Percentiles rank a stretch among this genome's conserved stretches.
phyloP scores from a whole-genome alignment of 2,797 vertebrate species.

The Gastrophryne carolinensis region DNA sequence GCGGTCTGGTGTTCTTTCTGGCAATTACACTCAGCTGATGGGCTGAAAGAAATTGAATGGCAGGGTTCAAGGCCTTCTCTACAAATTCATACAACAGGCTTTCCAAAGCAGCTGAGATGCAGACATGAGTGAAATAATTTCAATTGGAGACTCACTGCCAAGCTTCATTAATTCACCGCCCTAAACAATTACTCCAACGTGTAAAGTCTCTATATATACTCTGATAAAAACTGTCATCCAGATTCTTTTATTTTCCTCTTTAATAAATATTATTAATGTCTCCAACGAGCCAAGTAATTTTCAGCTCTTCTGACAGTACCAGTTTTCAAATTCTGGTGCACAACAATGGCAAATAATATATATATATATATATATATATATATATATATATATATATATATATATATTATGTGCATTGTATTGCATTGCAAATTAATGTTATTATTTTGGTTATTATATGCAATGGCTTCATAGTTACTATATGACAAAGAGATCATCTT shows the following conservation, averaged over 20 bases:
- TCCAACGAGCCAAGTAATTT: constrained; percentile 64
- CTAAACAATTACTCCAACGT: constrained; percentile 80
- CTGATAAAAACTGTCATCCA: constrained; percentile 75
- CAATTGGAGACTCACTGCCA: constrained; percentile 87
- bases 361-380: background rate
- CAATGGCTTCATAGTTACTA: background rate
- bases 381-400: too few relatives aligned
- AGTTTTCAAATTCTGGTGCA: constrained; percentile 52
- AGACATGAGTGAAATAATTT: constrained; percentile 92
- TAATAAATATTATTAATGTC: constrained; percentile 71
- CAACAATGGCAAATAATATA: too few relatives aligned
- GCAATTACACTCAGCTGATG: constrained; percentile 99
- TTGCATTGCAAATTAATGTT: too few relatives aligned
- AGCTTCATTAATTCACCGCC: constrained; percentile 82
- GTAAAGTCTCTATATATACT: constrained; percentile 82
- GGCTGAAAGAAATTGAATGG: constrained; percentile 98
- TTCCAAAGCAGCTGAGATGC: constrained; percentile 75
- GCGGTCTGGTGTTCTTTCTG: constrained; percentile 98
- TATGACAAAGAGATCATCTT: background rate
- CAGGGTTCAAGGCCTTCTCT: constrained; percentile 97
- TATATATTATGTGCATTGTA: too few relatives aligned
- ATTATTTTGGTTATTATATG: too few relatives aligned
- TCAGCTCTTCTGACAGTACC: constrained; percentile 68
- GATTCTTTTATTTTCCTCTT: constrained; percentile 69
- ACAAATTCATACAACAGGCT: constrained; percentile 96